These are phyloP conservation scores for Diplogasteroides magnus DNA, from an alignment of 1,140 invertebrate species.

Conservation along the genomic window DNA sequence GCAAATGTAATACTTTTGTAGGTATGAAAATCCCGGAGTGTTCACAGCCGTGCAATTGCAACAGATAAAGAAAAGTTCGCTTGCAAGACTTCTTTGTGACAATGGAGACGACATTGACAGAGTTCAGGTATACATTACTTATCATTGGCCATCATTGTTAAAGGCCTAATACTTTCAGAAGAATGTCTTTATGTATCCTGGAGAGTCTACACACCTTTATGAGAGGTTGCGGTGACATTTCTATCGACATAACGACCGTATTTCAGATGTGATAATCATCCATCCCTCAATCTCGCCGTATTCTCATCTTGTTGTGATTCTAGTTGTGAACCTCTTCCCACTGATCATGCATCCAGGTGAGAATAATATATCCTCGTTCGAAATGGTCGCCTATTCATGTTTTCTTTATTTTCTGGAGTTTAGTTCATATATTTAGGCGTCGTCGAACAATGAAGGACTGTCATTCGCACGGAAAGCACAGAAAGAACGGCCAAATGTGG, in stretches of 20 bases:
- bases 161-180: constrained; percentile 21
- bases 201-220: constrained; percentile 38
- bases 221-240: no score
- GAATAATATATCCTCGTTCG: background rate
- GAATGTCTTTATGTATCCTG: constrained; percentile 46
- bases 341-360: background rate
- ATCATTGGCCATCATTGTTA: no score
- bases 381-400: no score
- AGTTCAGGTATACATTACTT: constrained; percentile 59
- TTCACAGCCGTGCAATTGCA: constrained; percentile 71
- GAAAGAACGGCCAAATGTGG: background rate
- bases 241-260: no score
- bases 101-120: constrained; percentile 67
- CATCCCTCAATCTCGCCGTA: background rate
- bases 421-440: background rate
- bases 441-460: background rate
- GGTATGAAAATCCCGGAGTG: constrained; percentile 81
- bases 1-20: no score
- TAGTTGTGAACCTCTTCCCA: background rate
- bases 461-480: background rate
- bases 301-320: background rate
- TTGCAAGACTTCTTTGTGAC: constrained; percentile 72
- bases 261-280: background rate
- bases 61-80: constrained; percentile 68
- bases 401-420: background rate